Base-by-base conservation (phyloP, 2,888 invertebrate species). In the Agapostemon virescens region DNA sequence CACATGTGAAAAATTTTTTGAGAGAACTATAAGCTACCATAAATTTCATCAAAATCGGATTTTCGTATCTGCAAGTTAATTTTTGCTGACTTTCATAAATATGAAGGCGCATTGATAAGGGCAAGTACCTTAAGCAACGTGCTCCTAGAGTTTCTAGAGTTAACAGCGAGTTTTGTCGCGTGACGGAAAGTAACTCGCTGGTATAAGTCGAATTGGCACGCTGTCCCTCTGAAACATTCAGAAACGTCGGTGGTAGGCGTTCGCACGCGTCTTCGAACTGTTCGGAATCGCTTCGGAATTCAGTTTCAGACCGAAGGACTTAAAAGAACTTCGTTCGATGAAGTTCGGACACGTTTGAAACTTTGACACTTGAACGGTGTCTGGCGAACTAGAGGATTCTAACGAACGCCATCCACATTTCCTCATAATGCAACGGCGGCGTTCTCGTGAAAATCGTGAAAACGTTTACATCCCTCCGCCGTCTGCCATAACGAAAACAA, bases 281-380 rank as follows among this genome's bases (percentile, higher is more conserved):
- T 63, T 61, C 68, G 52, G 36, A 61, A 75, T 77, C 84, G 69
- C 84, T 80, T 79, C 69, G 52, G 74, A 70, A 79, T 81, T 74
- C 80, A 77, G 78, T 84, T 84, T 85, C 80, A 80, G 80, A 85
- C 80, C 78, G 80, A 85, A 85, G 84, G 76, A 64, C 74, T 84
- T 85, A 85, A 82, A 84, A 85, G 84, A 55, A 84, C 67, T 67
- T 72, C 76, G 77, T 77, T 67, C 69, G 74, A 72, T 36, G 66
- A 81, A 85, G 75, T 84, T 84, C 72, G 68, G 72, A 76, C 82
- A 73, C 81, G 81, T 61, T 64, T 15, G 74, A 70, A 74, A 81
- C 72, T 77, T 84, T 69, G 73, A 81, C 77, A 70, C 84, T 84
- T 73, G 38, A 74, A 40, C 74, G 49, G 73, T 75, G 75, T 68